Conservation (phyloP, 1,140 invertebrate genomes). For the Drosophila biarmipes region DNA sequence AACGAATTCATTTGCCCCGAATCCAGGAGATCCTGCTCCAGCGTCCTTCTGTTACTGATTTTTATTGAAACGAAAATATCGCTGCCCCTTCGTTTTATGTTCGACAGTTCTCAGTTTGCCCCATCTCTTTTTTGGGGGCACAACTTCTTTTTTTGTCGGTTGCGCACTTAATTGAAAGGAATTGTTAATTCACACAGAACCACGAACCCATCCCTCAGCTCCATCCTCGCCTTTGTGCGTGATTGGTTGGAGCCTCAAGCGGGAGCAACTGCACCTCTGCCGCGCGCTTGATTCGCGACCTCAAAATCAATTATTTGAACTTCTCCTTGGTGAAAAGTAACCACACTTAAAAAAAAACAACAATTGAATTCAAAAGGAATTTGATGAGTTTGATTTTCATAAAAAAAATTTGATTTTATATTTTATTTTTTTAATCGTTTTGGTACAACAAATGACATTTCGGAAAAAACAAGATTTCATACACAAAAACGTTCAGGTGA, state of each 20-base stretch:
- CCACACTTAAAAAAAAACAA: neutral
- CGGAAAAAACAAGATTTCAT: too few species aligned
- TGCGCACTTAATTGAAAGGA: constrained; percentile 79
- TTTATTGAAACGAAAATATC: constrained; percentile 82
- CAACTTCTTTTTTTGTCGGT: constrained; percentile 57
- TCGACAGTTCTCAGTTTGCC: constrained; percentile 7
- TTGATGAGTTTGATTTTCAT: too few species aligned
- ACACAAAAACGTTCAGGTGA: too few species aligned
- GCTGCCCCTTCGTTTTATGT: constrained; percentile 43
- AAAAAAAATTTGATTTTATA: too few species aligned
- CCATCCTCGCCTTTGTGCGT: constrained; percentile 59
- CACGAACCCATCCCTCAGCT: neutral
- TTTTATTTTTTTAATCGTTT: too few species aligned
- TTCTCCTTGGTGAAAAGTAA: constrained; percentile 19
- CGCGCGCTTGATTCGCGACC: constrained; percentile 40
- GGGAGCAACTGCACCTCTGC: constrained; percentile 17
- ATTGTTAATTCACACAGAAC: constrained; percentile 76
- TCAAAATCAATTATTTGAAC: constrained; percentile 49
- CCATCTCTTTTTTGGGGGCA: neutral
- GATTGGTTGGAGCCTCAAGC: constrained; percentile 57
- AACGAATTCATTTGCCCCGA: constrained; percentile 68
- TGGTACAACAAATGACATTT: too few species aligned
- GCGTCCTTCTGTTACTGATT: constrained; percentile 53
- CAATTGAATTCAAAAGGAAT: too few species aligned
- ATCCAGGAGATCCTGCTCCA: constrained; percentile 16